Evolutionary conservation across 2,888 invertebrate genomes (phyloP), one percentile per base, ranked within the genome.

Genomic region (Thysanoteuthis rhombus): DNA sequence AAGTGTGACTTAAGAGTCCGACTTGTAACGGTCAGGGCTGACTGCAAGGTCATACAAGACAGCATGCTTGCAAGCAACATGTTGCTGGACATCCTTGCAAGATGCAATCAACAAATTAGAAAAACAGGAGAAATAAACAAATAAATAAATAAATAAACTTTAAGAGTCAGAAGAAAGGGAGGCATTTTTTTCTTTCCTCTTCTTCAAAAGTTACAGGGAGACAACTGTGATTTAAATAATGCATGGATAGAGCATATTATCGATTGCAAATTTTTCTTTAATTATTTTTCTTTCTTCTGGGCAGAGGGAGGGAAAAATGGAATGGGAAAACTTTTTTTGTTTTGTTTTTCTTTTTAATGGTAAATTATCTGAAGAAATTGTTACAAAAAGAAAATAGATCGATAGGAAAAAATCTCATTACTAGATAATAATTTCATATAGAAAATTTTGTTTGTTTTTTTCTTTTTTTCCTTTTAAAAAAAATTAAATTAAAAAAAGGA

Each of bases 61-160:
- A n/a, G 75, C 75, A 75, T 75, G n/a, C 75, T 75, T 75, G n/a
- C 75, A 75, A 75, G n/a, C 36, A 75, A 42, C 92, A 92, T 25
- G 39, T 32, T 92, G 90, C 25, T 90, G 90, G 32, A 45, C 42
- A 45, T 92, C 19, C n/a, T 40, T 42, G 92, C 92, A 92, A 92
- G 45, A 45, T 39, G 92, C 40, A 45, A 40, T 92, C n/a, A 42
- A 42, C 40, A 91, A 42, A 40, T 42, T 40, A 45, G 42, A 92
- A 92, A n/a, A 45, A 40, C n/a, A 92, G 28, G n/a, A 45, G 42
- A 92, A 92, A 92, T 92, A 92, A 45, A 92, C 40, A 92, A 92
- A 40, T 40, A 92, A 92, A 92, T 92, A 92, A 92, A 92, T 92
- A 92, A 40, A 92, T 40, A 92, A 45, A 90, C 42, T 40, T 39